Evolutionary conservation across 2,797 vertebrate species (phyloP).

Genomic region (Rachycentron canadum): DNA sequence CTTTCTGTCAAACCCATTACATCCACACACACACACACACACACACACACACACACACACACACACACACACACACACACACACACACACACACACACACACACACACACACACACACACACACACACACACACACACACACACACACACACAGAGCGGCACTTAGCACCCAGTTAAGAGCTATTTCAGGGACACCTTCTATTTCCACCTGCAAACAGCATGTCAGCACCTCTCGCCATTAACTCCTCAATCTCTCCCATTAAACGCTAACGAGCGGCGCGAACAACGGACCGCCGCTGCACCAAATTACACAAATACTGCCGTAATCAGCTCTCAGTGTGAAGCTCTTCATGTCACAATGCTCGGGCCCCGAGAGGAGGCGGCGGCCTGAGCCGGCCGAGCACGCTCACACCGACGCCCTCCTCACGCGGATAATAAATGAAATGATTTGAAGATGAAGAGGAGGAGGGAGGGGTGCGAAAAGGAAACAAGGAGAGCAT

Average conservation of each 20-base stretch:
- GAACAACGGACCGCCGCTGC: constrained; percentile 24
- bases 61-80: constrained; percentile 21
- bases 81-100: constrained; percentile 26
- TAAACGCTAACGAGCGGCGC: constrained; percentile 64
- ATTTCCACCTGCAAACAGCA: constrained; percentile 67
- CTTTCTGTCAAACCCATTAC: constrained; percentile 42
- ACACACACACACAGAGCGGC: constrained; percentile 34
- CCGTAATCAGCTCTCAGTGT: constrained; percentile 59
- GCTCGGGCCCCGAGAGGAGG: constrained; percentile 26
- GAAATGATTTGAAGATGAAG: constrained; percentile 17
- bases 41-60: too few relatives aligned
- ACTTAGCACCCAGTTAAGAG: constrained; percentile 75
- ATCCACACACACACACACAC: neutral
- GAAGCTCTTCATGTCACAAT: constrained; percentile 43
- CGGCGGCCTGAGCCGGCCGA: neutral
- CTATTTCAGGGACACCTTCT: constrained; percentile 74
- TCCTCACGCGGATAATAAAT: constrained; percentile 13
- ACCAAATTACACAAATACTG: constrained; percentile 60
- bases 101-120: constrained; percentile 26
- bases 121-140: constrained; percentile 36
- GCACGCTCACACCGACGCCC: neutral
- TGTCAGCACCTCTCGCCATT: constrained; percentile 70
- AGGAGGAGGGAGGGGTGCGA: neutral
- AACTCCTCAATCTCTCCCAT: constrained; percentile 65
- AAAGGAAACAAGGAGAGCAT: neutral